Conservation (phyloP, 2,797 vertebrate genomes). For the Phalanger gymnotis region DNA sequence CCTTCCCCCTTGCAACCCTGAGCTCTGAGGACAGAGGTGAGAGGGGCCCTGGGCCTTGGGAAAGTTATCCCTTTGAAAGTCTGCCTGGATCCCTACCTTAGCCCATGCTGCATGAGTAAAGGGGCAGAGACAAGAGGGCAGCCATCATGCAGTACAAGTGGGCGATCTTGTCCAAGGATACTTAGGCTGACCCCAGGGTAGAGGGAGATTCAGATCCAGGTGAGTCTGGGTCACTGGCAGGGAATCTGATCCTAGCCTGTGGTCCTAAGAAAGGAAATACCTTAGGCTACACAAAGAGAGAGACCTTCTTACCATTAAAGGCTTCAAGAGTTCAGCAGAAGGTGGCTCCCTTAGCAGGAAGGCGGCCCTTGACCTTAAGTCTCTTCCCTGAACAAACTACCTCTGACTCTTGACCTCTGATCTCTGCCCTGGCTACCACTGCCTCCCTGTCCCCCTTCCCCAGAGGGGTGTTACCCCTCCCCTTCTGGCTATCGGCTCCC, state of each 20-base stretch:
- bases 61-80: not conserved
- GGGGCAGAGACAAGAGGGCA: not conserved
- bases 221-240: not conserved
- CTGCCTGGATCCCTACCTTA: not conserved
- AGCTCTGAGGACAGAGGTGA: not conserved
- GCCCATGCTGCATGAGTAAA: not conserved
- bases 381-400: not conserved
- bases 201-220: not conserved
- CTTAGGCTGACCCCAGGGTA: not conserved
- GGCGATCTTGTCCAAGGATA: not conserved
- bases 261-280: not conserved
- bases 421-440: not conserved
- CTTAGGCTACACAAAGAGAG: not conserved
- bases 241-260: not conserved
- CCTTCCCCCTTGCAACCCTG: not conserved
- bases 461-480: conserved; percentile 55
- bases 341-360: not conserved
- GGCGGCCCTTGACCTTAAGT: not conserved
- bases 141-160: not conserved
- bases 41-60: not conserved
- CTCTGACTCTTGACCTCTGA: not conserved
- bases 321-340: not conserved
- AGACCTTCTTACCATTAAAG: not conserved
- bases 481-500: conserved; percentile 69
- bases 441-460: conserved; percentile 80